A percentile compares a stretch with the other conserved stretches of the same genome.
Evolutionary conservation across 2,797 vertebrate species (phyloP).

Genomic region (Chanos chanos): DNA sequence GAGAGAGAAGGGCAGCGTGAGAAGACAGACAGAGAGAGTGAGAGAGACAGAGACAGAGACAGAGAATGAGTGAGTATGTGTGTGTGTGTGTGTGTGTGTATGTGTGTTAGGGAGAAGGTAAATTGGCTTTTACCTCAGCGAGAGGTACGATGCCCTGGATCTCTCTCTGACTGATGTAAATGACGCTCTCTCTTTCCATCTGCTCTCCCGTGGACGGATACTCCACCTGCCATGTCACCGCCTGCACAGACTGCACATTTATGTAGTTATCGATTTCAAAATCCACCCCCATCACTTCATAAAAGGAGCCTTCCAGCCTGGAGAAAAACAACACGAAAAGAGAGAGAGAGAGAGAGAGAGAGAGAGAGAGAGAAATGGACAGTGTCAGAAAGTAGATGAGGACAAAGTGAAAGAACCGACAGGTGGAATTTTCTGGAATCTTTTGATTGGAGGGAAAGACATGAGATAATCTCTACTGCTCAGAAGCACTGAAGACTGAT

Average conservation of each 20-base stretch:
- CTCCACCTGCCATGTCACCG: slow-evolving; percentile 88
- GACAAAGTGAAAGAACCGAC: no score
- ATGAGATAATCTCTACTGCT: no score
- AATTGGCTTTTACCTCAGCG: slow-evolving; percentile 73
- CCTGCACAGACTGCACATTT: slow-evolving; percentile 80
- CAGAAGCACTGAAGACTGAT: no score
- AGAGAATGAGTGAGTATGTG: neutral
- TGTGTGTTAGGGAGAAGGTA: neutral
- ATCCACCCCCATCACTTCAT: slow-evolving; percentile 91
- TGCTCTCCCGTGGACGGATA: slow-evolving; percentile 73
- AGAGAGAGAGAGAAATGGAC: neutral
- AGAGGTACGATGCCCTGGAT: slow-evolving; percentile 89
- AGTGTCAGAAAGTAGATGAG: no score
- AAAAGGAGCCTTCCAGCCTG: slow-evolving; percentile 78
- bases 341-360: neutral
- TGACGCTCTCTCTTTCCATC: slow-evolving; percentile 78
- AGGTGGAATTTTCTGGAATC: no score
- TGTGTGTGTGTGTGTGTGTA: neutral
- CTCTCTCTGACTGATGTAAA: slow-evolving; percentile 85
- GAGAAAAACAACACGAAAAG: slow-evolving; percentile 22
- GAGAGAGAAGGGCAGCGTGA: no score
- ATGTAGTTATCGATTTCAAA: slow-evolving; percentile 89
- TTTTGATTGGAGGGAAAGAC: no score
- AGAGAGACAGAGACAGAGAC: neutral
- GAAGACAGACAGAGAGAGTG: neutral